Percentiles rank a stretch among this genome's conserved stretches.
Evolutionary conservation across 2,888 invertebrate genomes (phyloP).

Genomic region (Deilephila porcellus): DNA sequence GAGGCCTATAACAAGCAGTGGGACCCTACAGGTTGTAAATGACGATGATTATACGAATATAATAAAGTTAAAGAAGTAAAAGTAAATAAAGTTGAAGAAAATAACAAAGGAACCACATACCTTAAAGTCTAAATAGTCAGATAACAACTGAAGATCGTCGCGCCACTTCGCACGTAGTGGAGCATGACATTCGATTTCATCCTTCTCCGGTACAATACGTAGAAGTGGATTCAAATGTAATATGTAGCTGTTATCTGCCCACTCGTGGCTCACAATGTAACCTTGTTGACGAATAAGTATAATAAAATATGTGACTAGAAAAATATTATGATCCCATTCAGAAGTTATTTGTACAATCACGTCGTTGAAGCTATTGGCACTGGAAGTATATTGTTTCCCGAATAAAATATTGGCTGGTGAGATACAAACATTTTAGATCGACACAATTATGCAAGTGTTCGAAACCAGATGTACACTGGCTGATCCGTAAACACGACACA

Average conservation of each 20-base stretch:
- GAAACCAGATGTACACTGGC: no score
- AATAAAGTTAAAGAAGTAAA: no score
- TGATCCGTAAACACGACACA: no score
- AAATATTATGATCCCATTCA: not conserved
- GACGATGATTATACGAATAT: no score
- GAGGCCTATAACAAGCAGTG: no score
- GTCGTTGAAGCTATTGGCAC: no score
- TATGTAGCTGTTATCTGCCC: conserved; percentile 83
- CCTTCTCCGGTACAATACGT: conserved; percentile 63
- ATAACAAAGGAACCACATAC: conserved; percentile 56
- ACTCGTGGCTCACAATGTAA: conserved; percentile 85
- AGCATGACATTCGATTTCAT: conserved; percentile 69
- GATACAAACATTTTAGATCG: no score
- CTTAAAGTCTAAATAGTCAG: conserved; percentile 86
- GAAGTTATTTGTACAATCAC: not conserved
- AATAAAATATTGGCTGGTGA: no score
- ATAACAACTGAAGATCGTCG: conserved; percentile 85
- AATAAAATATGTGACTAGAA: not conserved
- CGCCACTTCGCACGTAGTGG: conserved; percentile 82
- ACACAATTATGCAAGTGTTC: no score
- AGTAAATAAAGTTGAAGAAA: not conserved
- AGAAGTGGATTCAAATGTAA: conserved; percentile 85
- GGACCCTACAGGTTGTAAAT: no score
- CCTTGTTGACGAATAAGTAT: conserved; percentile 56
- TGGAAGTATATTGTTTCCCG: no score